Conservation (phyloP, 2,888 invertebrate species). For the Rhagium mordax region DNA sequence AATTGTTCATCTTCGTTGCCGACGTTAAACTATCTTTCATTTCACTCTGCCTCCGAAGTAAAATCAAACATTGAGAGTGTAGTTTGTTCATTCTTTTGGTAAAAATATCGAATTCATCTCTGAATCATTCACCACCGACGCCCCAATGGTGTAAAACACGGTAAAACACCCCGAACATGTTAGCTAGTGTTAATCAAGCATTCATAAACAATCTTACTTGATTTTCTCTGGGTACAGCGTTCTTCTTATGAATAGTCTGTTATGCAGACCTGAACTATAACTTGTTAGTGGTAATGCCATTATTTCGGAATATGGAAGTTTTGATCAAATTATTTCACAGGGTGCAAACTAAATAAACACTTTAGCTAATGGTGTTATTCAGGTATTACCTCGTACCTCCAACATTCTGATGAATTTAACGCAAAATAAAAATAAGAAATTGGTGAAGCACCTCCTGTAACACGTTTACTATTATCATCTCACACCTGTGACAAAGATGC, state of each 20-base stretch:
- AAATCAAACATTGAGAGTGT: no score
- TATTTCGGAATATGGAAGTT: slow-evolving; percentile 15
- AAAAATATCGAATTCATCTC: no score
- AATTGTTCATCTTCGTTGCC: no score
- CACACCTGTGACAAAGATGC: slow-evolving; percentile 28
- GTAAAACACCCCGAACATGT: no score
- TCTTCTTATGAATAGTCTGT: not conserved
- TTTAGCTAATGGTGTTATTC: slow-evolving; percentile 19
- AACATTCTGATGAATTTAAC: slow-evolving; percentile 9
- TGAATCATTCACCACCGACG: no score
- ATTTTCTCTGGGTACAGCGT: not conserved
- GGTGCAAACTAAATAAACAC: slow-evolving; percentile 12
- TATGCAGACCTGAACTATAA: not conserved
- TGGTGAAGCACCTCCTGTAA: not conserved
- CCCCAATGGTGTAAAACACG: no score
- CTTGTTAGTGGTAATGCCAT: slow-evolving; percentile 20
- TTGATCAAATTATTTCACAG: slow-evolving; percentile 20
- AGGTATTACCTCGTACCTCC: not conserved
- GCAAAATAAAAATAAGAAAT: slow-evolving; percentile 20
- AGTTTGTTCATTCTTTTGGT: no score
- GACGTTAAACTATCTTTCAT: no score
- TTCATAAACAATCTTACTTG: not conserved
- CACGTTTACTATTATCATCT: slow-evolving; percentile 20
- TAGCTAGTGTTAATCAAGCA: no score
- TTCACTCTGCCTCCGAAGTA: no score